A percentile compares a stretch with the other conserved stretches of the same genome.
phyloP scores from a whole-genome alignment of 2,888 invertebrate species.

The Nomada goodeniana region DNA sequence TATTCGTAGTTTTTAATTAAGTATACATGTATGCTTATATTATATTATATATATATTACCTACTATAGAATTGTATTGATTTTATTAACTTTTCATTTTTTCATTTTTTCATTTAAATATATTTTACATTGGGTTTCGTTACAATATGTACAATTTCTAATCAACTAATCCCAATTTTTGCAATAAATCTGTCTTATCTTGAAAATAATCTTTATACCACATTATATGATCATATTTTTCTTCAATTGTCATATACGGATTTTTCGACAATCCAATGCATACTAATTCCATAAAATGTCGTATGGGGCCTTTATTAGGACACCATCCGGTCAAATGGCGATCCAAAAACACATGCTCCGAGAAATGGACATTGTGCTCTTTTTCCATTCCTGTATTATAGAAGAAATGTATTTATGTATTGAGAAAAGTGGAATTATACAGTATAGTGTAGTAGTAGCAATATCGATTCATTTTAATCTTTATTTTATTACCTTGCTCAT shows the following conservation, averaged over 20 bases:
- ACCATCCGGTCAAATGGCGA: conserved; percentile 93
- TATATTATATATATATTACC: background rate
- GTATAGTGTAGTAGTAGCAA: background rate
- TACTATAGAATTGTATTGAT: background rate
- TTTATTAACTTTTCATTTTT: conserved; percentile 18
- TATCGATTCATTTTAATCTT: background rate
- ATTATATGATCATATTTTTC: conserved; percentile 95
- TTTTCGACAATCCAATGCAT: conserved; percentile 96
- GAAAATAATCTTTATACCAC: conserved; percentile 97
- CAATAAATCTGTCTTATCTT: conserved; percentile 90
- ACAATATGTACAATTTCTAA: conserved; percentile 73
- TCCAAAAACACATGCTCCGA: conserved; percentile 98
- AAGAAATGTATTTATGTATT: conserved; percentile 16
- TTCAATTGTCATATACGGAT: conserved; percentile 94
- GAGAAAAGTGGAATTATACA: background rate
- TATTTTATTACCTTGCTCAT: conserved; percentile 92
- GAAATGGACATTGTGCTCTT: conserved; percentile 90
- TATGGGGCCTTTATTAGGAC: conserved; percentile 95
- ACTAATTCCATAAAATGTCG: conserved; percentile 99
- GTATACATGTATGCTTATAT: background rate
- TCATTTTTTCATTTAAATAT: background rate
- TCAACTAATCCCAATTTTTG: conserved; percentile 87
- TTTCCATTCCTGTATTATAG: conserved; percentile 87
- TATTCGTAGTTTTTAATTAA: background rate
- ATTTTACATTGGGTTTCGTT: background rate